Conservation (phyloP, 1,140 invertebrate species). For the Drosophila lowei region DNA sequence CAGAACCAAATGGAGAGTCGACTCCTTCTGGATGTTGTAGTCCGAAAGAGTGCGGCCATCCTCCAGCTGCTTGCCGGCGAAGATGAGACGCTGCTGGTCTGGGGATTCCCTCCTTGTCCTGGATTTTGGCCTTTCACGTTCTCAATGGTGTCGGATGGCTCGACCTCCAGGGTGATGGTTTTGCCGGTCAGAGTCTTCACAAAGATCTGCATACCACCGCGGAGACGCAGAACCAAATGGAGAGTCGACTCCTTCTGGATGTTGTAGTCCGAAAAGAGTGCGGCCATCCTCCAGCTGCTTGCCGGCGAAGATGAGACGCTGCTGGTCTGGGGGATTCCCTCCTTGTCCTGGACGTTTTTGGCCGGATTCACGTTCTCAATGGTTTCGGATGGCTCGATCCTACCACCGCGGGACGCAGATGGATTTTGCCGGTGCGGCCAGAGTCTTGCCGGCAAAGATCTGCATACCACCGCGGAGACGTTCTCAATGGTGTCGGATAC, state of each 20-base stretch:
- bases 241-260: constrained; percentile 95
- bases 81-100: too few species aligned
- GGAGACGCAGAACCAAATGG: constrained; percentile 91
- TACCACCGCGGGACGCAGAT: too few species aligned
- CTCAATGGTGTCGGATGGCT: constrained; percentile 91
- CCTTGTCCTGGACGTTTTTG: constrained; percentile 89
- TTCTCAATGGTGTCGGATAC: too few species aligned
- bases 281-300: too few species aligned
- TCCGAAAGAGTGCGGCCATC: too few species aligned
- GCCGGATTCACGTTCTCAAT: constrained; percentile 90
- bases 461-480: constrained; percentile 92
- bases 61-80: too few species aligned
- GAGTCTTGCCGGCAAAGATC: constrained; percentile 96
- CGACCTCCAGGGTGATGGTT: constrained; percentile 91
- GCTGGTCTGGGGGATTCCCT: constrained; percentile 87
- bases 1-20: too few species aligned
- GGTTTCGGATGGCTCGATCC: constrained; percentile 88
- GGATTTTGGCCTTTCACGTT: constrained; percentile 92
- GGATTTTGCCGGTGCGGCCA: constrained; percentile 96
- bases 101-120: constrained; percentile 89
- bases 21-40: too few species aligned
- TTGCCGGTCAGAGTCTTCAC: constrained; percentile 92
- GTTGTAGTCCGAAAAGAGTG: constrained; percentile 89
- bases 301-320: too few species aligned
- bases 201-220: constrained; percentile 94